Conservation (phyloP, 2,113 vertebrate species). For the Pituophis catenifer region DNA sequence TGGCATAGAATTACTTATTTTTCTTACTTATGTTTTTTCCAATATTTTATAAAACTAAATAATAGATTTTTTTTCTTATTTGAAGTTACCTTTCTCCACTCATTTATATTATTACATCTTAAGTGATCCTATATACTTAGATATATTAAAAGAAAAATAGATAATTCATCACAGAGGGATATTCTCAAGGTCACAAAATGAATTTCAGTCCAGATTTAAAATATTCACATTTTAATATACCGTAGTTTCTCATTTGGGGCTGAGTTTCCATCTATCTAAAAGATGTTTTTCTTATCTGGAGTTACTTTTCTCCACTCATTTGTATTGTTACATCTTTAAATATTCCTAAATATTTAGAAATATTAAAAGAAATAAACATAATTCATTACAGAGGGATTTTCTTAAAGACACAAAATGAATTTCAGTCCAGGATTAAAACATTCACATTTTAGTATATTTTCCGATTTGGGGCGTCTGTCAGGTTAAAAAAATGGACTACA, state of each 20-base stretch:
- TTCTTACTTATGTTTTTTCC: background rate
- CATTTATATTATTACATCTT: background rate
- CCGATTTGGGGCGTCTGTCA: background rate
- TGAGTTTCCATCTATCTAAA: background rate
- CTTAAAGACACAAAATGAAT: background rate
- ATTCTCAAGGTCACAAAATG: background rate
- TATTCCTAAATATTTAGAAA: background rate
- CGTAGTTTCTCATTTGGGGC: background rate
- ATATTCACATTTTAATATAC: background rate
- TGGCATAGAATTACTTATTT: background rate
- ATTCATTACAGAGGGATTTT: background rate
- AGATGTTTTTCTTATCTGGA: background rate
- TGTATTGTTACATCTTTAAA: background rate
- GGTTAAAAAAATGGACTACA: background rate
- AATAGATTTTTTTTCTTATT: background rate
- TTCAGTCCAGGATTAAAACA: background rate
- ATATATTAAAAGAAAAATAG: background rate
- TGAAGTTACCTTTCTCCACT: background rate
- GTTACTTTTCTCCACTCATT: background rate
- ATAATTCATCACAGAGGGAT: background rate
- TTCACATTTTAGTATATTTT: background rate
- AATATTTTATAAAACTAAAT: background rate
- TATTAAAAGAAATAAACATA: background rate
- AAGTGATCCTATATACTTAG: background rate
- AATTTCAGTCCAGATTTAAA: background rate